Conservation (phyloP, 2,113 vertebrate species). For the Hemicordylus capensis region DNA sequence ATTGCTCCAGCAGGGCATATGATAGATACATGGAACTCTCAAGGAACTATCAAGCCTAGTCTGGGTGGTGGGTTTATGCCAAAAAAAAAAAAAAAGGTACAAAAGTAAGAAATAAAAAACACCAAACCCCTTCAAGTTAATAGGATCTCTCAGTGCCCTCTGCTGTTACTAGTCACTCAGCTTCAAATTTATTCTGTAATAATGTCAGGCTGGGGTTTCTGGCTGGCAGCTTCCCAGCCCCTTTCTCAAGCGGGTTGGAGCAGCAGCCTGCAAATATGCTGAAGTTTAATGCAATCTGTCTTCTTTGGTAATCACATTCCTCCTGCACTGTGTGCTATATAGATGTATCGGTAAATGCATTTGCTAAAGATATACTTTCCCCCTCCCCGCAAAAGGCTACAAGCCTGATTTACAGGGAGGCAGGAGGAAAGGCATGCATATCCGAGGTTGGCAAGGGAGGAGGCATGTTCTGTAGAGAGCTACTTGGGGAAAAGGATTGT, state of each 20-base stretch:
- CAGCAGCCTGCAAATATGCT: conserved; percentile 60
- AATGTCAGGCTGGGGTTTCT: conserved; percentile 36
- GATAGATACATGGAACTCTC: neutral
- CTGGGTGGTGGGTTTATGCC: neutral
- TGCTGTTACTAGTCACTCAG: conserved; percentile 55
- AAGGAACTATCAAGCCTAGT: neutral
- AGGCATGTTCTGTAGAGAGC: conserved; percentile 1
- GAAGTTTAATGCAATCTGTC: conserved; percentile 73
- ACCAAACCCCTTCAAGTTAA: conserved; percentile 8
- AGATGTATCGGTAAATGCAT: conserved; percentile 68
- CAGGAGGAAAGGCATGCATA: conserved; percentile 45
- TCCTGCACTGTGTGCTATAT: conserved; percentile 58
- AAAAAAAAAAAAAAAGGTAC: neutral
- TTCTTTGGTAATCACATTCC: conserved; percentile 69
- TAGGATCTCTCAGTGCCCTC: conserved; percentile 59
- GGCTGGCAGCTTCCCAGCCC: conserved; percentile 65
- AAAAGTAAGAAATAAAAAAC: too few relatives aligned
- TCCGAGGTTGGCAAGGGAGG: conserved; percentile 40
- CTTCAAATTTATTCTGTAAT: conserved; percentile 50
- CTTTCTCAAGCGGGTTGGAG: conserved; percentile 52
- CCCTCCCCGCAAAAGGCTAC: conserved; percentile 30
- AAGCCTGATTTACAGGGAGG: conserved; percentile 50
- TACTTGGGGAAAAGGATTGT: conserved; percentile 20
- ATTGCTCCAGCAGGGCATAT: neutral
- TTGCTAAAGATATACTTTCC: conserved; percentile 66